These are phyloP conservation scores for Ivindomyrus marchei DNA, from an alignment of 2,113 vertebrate genomes.

Conservation along the genomic window DNA sequence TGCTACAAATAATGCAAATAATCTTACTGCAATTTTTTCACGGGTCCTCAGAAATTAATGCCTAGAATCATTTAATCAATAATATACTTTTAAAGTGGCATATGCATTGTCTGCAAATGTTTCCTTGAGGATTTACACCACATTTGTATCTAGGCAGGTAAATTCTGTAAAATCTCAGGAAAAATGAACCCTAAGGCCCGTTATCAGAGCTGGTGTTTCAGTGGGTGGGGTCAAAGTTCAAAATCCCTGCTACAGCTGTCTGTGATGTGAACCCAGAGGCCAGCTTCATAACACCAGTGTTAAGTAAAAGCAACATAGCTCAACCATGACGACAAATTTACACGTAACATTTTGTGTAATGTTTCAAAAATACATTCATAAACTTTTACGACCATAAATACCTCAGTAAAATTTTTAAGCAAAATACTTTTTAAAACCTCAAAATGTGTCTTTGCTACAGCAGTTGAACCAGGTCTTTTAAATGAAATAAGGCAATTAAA, in stretches of 20 bases:
- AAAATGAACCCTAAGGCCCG: background rate
- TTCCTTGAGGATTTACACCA: background rate
- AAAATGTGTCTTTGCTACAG: conserved; percentile 33
- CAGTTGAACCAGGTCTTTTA: conserved; percentile 43
- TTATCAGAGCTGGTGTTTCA: background rate
- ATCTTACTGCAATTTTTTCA: conserved; percentile 13
- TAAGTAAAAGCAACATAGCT: background rate
- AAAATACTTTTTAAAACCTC: conserved; percentile 55
- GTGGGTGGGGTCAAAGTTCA: conserved; percentile 40
- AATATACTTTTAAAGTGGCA: background rate
- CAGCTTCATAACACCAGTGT: background rate
- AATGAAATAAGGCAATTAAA: conserved; percentile 61
- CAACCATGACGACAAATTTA: conserved; percentile 15
- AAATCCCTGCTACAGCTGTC: conserved; percentile 23
- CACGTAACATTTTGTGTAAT: conserved; percentile 38
- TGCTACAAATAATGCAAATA: conserved; percentile 48
- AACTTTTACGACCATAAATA: conserved; percentile 56
- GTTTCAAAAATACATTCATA: conserved; percentile 60
- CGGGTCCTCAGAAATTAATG: conserved; percentile 25
- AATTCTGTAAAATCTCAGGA: background rate
- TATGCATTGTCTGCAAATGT: background rate
- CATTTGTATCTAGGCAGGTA: background rate
- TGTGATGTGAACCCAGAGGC: background rate
- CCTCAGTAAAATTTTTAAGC: conserved; percentile 56
- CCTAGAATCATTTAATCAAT: conserved; percentile 12